Percentiles rank a stretch among this genome's conserved stretches.
Evolutionary conservation across 1,140 invertebrate genomes (phyloP).

Genomic region (Drosophila lacteicornis): DNA sequence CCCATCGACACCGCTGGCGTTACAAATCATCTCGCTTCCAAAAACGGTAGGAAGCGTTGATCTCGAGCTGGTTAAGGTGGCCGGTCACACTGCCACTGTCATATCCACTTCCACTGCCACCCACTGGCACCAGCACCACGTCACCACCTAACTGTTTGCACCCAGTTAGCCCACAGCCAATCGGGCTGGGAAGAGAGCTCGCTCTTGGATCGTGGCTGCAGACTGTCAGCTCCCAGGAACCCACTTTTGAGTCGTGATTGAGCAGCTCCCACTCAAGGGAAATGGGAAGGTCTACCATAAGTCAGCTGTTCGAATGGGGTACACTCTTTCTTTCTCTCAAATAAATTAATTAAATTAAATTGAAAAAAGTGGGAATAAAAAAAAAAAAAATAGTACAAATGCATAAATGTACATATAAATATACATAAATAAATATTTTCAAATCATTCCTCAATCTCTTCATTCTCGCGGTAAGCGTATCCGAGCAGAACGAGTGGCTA

Average conservation of each 20-base stretch:
- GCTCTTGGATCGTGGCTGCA: constrained; percentile 9
- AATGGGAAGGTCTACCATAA: neutral
- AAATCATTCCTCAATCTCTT: neutral
- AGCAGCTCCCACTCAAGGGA: constrained; percentile 9
- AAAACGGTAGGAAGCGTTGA: constrained; percentile 66
- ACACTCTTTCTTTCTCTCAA: neutral
- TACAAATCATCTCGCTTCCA: constrained; percentile 40
- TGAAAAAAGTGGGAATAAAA: too few relatives aligned
- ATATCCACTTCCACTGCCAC: neutral
- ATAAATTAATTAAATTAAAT: neutral
- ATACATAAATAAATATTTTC: neutral
- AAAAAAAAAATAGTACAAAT: too few relatives aligned
- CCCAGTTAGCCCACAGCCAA: constrained; percentile 6
- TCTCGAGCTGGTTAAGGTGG: constrained; percentile 44
- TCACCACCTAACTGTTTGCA: constrained; percentile 9
- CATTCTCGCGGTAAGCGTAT: neutral
- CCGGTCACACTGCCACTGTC: constrained; percentile 50
- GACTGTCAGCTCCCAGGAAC: constrained; percentile 14
- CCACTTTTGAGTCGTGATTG: constrained; percentile 18
- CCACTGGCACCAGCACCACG: neutral
- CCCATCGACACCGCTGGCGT: constrained; percentile 9
- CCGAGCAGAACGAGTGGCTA: neutral
- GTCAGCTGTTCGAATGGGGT: neutral
- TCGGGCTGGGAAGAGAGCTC: constrained; percentile 2
- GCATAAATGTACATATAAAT: too few relatives aligned